These are phyloP conservation scores for Dendrocincla fuliginosa DNA, from an alignment of 2,797 vertebrate genomes.

Conservation along the genomic window DNA sequence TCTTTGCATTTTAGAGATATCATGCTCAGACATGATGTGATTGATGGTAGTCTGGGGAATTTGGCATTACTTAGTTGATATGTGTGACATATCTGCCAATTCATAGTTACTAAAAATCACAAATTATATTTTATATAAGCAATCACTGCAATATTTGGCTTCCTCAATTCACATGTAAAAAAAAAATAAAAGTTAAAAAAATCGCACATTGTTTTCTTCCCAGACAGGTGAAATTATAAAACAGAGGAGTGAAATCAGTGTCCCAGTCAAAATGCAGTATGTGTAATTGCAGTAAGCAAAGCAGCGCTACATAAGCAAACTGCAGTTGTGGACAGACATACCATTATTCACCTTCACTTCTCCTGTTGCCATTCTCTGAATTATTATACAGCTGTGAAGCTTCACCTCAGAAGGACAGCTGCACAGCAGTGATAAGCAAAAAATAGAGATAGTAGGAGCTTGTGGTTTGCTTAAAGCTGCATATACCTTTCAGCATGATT, in stretches of 20 bases:
- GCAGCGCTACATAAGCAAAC: not conserved
- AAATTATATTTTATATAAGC: not conserved
- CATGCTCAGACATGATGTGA: not conserved
- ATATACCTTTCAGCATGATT: not conserved
- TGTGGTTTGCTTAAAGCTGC: not conserved
- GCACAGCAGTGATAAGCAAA: not conserved
- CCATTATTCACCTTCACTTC: not conserved
- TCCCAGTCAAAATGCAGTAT: not conserved
- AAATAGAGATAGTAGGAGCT: not conserved
- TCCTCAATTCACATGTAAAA: not conserved
- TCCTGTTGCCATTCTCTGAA: not conserved
- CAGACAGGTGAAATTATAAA: not conserved
- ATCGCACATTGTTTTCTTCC: not conserved
- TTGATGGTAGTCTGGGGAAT: not conserved
- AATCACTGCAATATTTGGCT: not conserved
- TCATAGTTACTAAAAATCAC: not conserved
- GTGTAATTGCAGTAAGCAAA: not conserved
- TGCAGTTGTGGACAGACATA: not conserved
- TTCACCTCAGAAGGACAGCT: not conserved
- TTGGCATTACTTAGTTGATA: not conserved
- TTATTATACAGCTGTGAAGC: not conserved
- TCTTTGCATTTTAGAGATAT: not conserved
- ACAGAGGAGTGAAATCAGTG: not conserved
- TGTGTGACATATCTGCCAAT: not conserved
- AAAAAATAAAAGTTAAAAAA: not conserved